Conservation (phyloP, 2,113 vertebrate species). For the Baryphthengus martii region DNA sequence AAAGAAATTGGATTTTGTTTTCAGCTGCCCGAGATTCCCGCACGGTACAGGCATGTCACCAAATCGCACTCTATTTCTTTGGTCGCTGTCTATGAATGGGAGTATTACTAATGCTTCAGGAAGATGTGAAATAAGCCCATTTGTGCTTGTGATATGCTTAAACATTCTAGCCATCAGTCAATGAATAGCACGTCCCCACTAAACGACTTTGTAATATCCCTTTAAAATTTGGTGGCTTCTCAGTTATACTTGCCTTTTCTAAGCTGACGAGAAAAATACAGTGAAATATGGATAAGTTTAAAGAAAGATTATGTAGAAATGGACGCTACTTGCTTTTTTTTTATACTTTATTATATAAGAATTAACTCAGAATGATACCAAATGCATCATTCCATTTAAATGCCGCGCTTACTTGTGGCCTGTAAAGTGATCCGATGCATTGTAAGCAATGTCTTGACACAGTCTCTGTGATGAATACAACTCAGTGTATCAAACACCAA, state of each 20-base stretch:
- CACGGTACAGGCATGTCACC: neutral
- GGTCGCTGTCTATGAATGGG: neutral
- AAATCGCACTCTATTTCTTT: neutral
- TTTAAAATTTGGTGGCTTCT: conserved; percentile 7
- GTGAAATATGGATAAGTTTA: conserved; percentile 36
- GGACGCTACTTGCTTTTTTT: conserved; percentile 30
- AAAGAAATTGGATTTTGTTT: neutral
- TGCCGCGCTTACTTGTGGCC: conserved; percentile 21
- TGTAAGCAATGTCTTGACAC: conserved; percentile 57
- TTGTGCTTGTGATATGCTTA: conserved; percentile 39
- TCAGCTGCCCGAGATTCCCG: neutral
- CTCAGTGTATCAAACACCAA: conserved; percentile 42
- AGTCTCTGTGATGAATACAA: conserved; percentile 42
- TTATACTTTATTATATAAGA: conserved; percentile 46
- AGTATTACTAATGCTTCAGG: neutral
- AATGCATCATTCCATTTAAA: conserved; percentile 49
- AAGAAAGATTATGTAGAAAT: conserved; percentile 51
- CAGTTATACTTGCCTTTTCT: neutral
- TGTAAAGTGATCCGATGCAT: conserved; percentile 2
- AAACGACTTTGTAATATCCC: neutral
- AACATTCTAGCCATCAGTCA: neutral
- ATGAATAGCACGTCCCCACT: neutral
- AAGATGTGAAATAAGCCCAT: conserved; percentile 24
- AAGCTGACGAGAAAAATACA: conserved; percentile 13
- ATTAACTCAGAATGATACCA: conserved; percentile 42